Evolutionary conservation across 2,888 invertebrate species (phyloP).

Genomic region (Sphinx pinastri): DNA sequence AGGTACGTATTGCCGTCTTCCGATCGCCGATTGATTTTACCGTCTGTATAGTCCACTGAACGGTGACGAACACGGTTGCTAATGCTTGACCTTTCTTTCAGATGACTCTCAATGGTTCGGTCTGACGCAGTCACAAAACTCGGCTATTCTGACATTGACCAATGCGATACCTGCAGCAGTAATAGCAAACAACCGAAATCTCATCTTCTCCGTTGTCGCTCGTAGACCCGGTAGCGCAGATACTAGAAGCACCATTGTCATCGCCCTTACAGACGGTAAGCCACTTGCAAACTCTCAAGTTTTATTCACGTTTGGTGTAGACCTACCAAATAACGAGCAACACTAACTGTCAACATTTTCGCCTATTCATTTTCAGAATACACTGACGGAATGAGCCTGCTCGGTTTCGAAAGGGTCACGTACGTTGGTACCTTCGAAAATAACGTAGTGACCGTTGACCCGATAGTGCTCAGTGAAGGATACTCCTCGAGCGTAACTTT

Average conservation of each 20-base stretch:
- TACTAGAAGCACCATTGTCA: slow-evolving; percentile 42
- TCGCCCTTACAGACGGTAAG: slow-evolving; percentile 40
- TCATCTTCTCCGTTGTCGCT: slow-evolving; percentile 43
- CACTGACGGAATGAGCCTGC: not conserved
- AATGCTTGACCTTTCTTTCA: not conserved
- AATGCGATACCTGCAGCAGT: not conserved
- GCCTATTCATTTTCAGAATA: not conserved
- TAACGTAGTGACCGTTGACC: not conserved
- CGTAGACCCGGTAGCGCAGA: slow-evolving; percentile 37
- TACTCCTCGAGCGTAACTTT: not conserved
- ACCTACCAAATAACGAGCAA: not conserved
- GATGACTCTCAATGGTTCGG: not conserved
- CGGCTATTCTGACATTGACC: slow-evolving; percentile 1
- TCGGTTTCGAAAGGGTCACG: not conserved
- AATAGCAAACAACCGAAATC: slow-evolving; percentile 33
- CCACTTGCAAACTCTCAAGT: not conserved
- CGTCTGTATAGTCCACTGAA: too few relatives aligned
- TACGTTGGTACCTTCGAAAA: not conserved
- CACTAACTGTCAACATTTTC: not conserved
- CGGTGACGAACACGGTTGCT: not conserved
- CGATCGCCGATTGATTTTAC: too few relatives aligned
- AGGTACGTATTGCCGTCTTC: slow-evolving; percentile 19
- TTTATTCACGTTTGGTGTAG: not conserved
- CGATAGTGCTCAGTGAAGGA: not conserved
- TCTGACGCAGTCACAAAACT: not conserved